phyloP scores from a whole-genome alignment of 2,113 vertebrate genomes.

The Gavia stellata region DNA sequence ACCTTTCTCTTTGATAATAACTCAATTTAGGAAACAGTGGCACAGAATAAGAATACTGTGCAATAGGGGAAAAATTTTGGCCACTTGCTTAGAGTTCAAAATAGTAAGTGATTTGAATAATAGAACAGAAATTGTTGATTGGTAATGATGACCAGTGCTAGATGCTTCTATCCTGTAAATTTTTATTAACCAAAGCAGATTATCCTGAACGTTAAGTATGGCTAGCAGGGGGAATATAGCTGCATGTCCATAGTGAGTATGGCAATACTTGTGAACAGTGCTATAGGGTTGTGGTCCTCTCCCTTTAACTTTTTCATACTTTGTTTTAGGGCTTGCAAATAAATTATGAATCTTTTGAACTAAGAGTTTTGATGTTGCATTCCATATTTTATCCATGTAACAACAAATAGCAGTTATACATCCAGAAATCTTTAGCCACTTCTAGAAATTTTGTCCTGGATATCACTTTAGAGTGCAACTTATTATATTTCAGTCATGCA shows the following conservation, averaged over 20 bases:
- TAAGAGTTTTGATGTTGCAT: not conserved
- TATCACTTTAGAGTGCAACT: not conserved
- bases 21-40: not conserved
- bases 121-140: not conserved
- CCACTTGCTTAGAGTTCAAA: not conserved
- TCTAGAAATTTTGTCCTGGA: not conserved
- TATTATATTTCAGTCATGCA: not conserved
- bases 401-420: not conserved
- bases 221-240: not conserved
- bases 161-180: not conserved
- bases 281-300: not conserved
- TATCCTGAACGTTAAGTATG: not conserved
- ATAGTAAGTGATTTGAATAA: not conserved
- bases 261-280: not conserved
- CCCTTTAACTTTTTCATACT: not conserved
- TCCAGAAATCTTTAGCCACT: not conserved
- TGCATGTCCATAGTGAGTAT: not conserved
- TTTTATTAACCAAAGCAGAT: not conserved
- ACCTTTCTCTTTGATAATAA: not conserved
- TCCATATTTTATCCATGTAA: not conserved
- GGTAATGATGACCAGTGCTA: not conserved
- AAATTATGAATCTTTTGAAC: not conserved
- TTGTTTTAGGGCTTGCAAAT: not conserved
- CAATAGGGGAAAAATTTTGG: not conserved
- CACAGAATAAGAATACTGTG: not conserved